Base-by-base conservation (phyloP, 2,113 vertebrate species). In the Tragulus kanchil region DNA sequence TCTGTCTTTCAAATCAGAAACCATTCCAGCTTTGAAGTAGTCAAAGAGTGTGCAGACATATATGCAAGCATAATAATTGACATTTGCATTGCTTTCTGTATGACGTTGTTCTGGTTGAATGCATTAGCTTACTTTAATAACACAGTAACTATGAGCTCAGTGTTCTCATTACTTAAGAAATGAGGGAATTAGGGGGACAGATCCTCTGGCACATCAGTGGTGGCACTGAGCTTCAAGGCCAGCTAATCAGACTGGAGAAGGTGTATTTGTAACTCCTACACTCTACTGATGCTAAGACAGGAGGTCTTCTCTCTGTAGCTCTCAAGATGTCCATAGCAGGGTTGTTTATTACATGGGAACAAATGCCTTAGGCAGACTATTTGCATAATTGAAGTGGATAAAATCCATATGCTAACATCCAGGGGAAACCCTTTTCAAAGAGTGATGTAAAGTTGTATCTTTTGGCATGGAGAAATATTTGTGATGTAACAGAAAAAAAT, bases 91-190 rank as follows among this genome's bases (percentile, higher is more conserved):
- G 36, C 69, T 96, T 85, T 82, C 89, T 54, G 28, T 42, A 82
- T 71, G n/a, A 52, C n/a, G 15, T 52, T 81, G 15, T 65, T 89
- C 54, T 75, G 28, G 85, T 83, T 25, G 62, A 19, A 45, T 42
- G 7, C 58, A 88, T 16, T 36, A n/a, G 82, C 14, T 64, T 62
- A 79, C 48, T 90, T 75, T 71, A 75, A 48, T 13, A 73, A 73
- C 15, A n/a, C 13, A 16, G 0, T 81, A 59, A 69, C 31, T 31
- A 56, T 52, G 62, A 88, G 13, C 52, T 45, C 85, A n/a, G 7
- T 77, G 31, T 23, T 56, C 59, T 92, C 21, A 26, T 84, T 26
- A 69, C n/a, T 92, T 62, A 95, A 89, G 61, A 89, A 91, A 62
- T 48, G n/a, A 93, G 42, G 36, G 65, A 78, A 65, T 23, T 9